Evolutionary conservation across 2,888 invertebrate genomes (phyloP), one percentile per base, ranked within the genome.

Genomic region (Asteroscopus sphinx): DNA sequence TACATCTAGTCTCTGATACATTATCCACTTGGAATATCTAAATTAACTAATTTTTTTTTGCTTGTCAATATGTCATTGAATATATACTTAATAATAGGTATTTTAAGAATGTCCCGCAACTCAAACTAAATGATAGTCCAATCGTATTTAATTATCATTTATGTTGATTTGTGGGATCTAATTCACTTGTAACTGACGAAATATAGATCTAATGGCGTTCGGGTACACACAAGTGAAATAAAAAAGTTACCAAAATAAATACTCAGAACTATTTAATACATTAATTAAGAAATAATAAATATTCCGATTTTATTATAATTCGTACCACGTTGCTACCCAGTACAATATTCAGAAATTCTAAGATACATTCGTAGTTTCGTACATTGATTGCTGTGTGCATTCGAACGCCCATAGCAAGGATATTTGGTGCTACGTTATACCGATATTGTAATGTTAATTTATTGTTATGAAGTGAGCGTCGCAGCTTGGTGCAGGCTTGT

Each of bases 351-450:
- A 30, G 17, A 3, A 16, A 21, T 28, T 32, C 0, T 26, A 30
- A 26, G 3, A 28, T 7, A 21, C 44, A 37, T 44, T 44, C 30
- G 13, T 7, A 21, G 44, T 33, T 44, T 44, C 30, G 13, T 25
- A 13, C 15, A 3, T 37, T 21, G 30, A 12, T 21, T 48, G n/a
- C 15, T 28, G 48, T 56, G 66, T 66, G 59, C 17, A 53, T 51
- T 47, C 61, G 61, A 55, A 57, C 67, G 63, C 64, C 40, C 13
- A 21, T 61, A 48, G 53, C 49, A 46, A 54, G 65, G 74, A 73
- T 74, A 69, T 69, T 68, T 82, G 82, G 81, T 81, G 82, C 81
- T 82, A 82, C 73, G 46, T 68, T 73, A 73, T 76, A 76, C 76
- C 56, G 66, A 74, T 68, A 72, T 68, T 65, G 58, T 69, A 67